A percentile compares a stretch with the other conserved stretches of the same genome.
These are phyloP conservation scores for Phymatocera aterrima DNA, from an alignment of 2,888 invertebrate genomes.

Conservation along the genomic window DNA sequence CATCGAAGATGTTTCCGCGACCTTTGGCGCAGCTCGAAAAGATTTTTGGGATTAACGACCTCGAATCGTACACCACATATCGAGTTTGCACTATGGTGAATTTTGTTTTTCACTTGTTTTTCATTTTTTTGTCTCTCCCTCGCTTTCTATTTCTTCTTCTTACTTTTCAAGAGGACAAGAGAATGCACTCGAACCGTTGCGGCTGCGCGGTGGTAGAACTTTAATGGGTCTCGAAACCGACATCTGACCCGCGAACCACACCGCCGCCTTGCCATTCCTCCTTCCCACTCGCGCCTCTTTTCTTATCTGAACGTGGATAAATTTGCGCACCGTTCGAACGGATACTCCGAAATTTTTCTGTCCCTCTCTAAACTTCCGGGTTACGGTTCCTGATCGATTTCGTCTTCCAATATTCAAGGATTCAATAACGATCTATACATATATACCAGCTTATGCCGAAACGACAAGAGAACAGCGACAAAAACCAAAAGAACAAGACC, in stretches of 20 bases:
- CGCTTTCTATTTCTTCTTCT: background rate
- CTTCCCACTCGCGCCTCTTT: background rate
- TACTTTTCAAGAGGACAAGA: conserved; percentile 22
- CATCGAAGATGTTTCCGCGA: background rate
- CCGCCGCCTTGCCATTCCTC: background rate
- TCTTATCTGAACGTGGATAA: conserved; percentile 42
- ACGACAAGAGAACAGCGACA: background rate
- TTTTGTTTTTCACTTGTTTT: background rate
- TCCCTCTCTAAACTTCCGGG: conserved; percentile 41
- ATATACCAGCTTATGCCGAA: no score
- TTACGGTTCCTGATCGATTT: conserved; percentile 12
- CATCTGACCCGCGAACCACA: conserved; percentile 26
- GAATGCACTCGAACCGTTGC: conserved; percentile 38
- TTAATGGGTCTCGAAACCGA: conserved; percentile 40
- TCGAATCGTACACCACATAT: background rate
- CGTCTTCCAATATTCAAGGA: background rate
- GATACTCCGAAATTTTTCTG: no score
- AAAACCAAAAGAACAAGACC: background rate
- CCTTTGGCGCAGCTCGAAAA: background rate
- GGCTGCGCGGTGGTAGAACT: conserved; percentile 10
- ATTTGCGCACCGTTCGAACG: conserved; percentile 36
- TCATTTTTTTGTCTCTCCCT: background rate
- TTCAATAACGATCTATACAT: no score
- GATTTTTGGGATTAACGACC: conserved; percentile 29
- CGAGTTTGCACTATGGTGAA: conserved; percentile 27